A percentile compares a stretch with the other conserved stretches of the same genome.
Conservation (phyloP, 2,888 invertebrate species). For the Alloplasta piceator region DNA sequence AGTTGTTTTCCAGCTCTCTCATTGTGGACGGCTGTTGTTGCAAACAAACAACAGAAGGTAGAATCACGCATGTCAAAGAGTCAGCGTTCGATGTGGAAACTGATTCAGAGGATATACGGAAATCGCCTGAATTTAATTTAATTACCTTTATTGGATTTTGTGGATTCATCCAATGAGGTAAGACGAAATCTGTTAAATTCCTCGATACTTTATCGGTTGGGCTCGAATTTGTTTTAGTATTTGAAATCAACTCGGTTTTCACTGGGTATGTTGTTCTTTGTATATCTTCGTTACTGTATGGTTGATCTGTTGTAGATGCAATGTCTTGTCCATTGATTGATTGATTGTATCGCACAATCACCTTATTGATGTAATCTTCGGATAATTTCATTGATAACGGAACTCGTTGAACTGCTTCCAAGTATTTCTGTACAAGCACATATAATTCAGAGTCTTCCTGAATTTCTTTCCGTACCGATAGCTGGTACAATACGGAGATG, state of each 20-base stretch:
- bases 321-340: background rate
- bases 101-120: background rate
- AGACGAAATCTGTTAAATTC: too few species aligned
- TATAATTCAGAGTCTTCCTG: slow-evolving; percentile 33
- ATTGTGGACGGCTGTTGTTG: slow-evolving; percentile 6
- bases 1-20: background rate
- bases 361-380: background rate
- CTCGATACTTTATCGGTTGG: too few species aligned
- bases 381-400: slow-evolving; percentile 48
- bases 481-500: slow-evolving; percentile 56
- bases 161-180: too few species aligned
- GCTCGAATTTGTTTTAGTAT: too few species aligned
- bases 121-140: background rate
- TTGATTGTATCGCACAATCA: background rate
- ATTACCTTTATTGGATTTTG: background rate
- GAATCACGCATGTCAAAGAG: background rate
- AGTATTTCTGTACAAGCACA: slow-evolving; percentile 46
- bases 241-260: too few species aligned
- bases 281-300: background rate
- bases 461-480: slow-evolving; percentile 30
- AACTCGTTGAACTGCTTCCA: slow-evolving; percentile 48
- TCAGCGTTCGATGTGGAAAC: background rate
- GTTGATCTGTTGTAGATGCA: background rate
- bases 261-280: background rate
- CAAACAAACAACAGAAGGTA: slow-evolving; percentile 48